Conservation (phyloP, 2,113 vertebrate species). For the Nesoenas mayeri region DNA sequence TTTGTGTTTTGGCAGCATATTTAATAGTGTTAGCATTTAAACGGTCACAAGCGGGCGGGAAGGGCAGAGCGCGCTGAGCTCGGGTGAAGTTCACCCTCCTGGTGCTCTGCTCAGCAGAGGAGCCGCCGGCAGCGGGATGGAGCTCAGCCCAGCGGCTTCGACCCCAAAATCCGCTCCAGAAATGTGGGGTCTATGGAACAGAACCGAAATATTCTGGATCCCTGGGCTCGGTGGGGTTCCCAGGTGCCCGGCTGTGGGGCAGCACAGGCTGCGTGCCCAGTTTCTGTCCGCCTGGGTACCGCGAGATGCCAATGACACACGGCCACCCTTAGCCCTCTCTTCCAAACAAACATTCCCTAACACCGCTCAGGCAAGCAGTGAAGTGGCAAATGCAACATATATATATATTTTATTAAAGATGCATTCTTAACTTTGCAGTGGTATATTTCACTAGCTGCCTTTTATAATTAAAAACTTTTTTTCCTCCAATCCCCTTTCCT, state of each 20-base stretch:
- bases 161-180: not conserved
- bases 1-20: constrained; percentile 78
- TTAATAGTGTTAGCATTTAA: constrained; percentile 78
- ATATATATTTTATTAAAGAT: not conserved
- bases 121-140: not conserved
- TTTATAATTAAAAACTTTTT: constrained; percentile 77
- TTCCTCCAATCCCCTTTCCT: constrained; percentile 48
- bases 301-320: not conserved
- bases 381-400: not conserved
- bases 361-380: not conserved
- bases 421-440: constrained; percentile 52
- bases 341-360: not conserved
- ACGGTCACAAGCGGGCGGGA: constrained; percentile 58
- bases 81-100: not conserved
- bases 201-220: accelerated
- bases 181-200: accelerated
- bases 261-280: not conserved
- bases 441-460: constrained; percentile 58
- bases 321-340: not conserved
- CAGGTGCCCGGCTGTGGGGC: not conserved
- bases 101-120: not conserved
- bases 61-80: not conserved
- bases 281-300: not conserved
- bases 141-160: not conserved
- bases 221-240: accelerated